Base-by-base conservation (phyloP, 2,888 invertebrate genomes). In the Cheilosia variabilis region DNA sequence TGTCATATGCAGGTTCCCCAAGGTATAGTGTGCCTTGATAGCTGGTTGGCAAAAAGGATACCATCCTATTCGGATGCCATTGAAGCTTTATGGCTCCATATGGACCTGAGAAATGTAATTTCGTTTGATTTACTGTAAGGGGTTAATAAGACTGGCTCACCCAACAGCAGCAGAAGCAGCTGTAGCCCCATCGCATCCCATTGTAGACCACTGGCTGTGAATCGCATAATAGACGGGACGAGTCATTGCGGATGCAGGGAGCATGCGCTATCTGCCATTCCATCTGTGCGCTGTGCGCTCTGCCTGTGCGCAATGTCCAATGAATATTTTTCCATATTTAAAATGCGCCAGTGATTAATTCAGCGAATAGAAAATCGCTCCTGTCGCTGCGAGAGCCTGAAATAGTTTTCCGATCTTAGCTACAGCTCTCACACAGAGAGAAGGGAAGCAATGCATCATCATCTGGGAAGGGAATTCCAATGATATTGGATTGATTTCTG, bases 281-380 rank as follows among this genome's bases (percentile, higher is more conserved):
- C 76, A 72, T 80, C 80, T 79, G 63, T 63, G 63, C 53, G 43
- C 55, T 57, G 13, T 37, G 37, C 34, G 31, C 31, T 31, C 31
- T 9, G 31, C 31, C 31, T 65, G 69, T 69, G 73, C 78, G 73
- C 79, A 79, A 50, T 76, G 76, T 71, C 76, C 86, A 86, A 80
- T 86, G 86, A 86, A 86, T 86, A 86, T 76, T 77, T 86, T 86
- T 81, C 76, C 86, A 86, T 86, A 86, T 86, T 86, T 86, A 86
- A 86, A 86, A 86, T 81, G 66, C 62, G 27, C 57, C 72, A 76
- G 86, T 86, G 86, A 86, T 86, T 86, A 86, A 86, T 86, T 86
- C 86, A 86, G 53, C 60, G 76, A 77, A 77, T 81, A 86, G 80
- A 62, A 77, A 81, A 81, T 57, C 76, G 76, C 80, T 86, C 86